Percentiles rank a stretch among this genome's conserved stretches.
phyloP scores from a whole-genome alignment of 2,113 vertebrate genomes.

The Tor tambroides region DNA sequence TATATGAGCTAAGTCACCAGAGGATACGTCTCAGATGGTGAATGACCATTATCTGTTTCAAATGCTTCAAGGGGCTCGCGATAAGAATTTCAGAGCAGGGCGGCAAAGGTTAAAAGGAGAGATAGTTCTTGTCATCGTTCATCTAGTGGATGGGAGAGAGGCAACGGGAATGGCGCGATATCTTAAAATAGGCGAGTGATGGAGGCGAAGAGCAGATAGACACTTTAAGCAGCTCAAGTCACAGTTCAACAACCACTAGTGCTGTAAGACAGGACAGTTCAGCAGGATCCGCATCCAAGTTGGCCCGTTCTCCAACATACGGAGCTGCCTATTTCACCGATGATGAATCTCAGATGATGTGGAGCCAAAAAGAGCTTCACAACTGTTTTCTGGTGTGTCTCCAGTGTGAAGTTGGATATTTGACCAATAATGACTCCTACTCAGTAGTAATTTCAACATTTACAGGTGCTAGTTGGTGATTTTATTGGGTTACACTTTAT shows the following conservation, averaged over 20 bases:
- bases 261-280: slow-evolving; percentile 69
- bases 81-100: slow-evolving; percentile 72
- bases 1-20: slow-evolving; percentile 48
- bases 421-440: neutral
- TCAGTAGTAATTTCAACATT: neutral
- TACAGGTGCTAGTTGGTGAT: neutral
- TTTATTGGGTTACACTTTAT: neutral
- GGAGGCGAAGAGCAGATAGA: slow-evolving; percentile 69
- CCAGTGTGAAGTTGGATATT: neutral
- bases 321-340: neutral
- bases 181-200: slow-evolving; percentile 80
- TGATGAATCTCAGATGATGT: slow-evolving; percentile 33
- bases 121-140: slow-evolving; percentile 73
- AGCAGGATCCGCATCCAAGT: slow-evolving; percentile 52
- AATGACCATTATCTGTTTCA: slow-evolving; percentile 66
- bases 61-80: slow-evolving; percentile 67
- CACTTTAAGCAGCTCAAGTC: slow-evolving; percentile 65
- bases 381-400: neutral
- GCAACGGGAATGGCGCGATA: slow-evolving; percentile 55
- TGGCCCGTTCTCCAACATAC: slow-evolving; percentile 57
- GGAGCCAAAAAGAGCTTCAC: slow-evolving; percentile 1
- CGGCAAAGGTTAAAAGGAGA: slow-evolving; percentile 77
- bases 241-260: slow-evolving; percentile 71
- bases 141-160: slow-evolving; percentile 69
- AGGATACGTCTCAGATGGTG: slow-evolving; percentile 46